These are phyloP conservation scores for Denticeps clupeoides DNA, from an alignment of 2,797 vertebrate species.

Conservation along the genomic window DNA sequence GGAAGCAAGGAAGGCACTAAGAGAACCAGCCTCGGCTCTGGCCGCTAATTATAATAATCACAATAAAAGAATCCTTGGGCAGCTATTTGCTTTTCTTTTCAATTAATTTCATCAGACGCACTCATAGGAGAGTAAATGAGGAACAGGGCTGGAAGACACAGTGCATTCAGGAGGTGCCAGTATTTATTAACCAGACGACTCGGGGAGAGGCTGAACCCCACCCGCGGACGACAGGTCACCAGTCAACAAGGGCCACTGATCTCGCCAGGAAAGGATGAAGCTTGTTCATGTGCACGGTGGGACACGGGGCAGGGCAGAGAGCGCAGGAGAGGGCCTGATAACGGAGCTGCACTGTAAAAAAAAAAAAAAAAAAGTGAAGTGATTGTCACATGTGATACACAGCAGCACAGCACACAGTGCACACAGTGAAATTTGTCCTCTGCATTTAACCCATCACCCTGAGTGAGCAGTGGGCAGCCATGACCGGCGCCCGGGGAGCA, in stretches of 20 bases:
- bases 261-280: constrained; percentile 1
- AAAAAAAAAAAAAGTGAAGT: too few relatives aligned
- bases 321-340: constrained; percentile 16
- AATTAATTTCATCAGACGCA: constrained; percentile 63
- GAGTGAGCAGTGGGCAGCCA: too few relatives aligned
- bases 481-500: too few relatives aligned
- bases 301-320: constrained; percentile 1
- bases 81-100: constrained; percentile 60
- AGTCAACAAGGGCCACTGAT: background rate
- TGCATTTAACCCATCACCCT: too few relatives aligned
- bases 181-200: background rate
- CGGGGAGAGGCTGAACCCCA: background rate
- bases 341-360: constrained; percentile 4
- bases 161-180: background rate
- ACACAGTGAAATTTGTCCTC: too few relatives aligned
- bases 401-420: too few relatives aligned
- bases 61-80: constrained; percentile 57
- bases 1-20: constrained; percentile 53
- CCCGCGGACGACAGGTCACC: background rate
- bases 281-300: background rate
- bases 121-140: constrained; percentile 36
- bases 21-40: constrained; percentile 43
- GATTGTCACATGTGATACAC: too few relatives aligned
- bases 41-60: constrained; percentile 64
- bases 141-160: constrained; percentile 18